These are phyloP conservation scores for Eptatretus burgeri DNA, from an alignment of 2,113 vertebrate species.

Conservation along the genomic window DNA sequence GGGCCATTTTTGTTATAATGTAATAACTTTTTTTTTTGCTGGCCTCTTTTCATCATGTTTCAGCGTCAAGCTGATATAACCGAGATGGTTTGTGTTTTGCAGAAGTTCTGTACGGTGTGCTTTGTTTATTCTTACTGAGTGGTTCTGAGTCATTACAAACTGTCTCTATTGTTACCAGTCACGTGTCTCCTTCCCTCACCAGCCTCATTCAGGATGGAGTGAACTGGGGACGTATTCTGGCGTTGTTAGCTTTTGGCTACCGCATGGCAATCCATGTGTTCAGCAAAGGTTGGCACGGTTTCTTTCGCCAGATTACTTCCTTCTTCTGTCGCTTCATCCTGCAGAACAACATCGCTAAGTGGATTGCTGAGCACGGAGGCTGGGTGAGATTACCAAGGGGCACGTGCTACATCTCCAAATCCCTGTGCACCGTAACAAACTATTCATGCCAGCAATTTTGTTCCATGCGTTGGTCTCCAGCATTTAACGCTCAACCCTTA, in stretches of 20 bases:
- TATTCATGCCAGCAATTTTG: no score
- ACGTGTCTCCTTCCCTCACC: constrained; percentile 7
- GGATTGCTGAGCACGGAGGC: constrained; percentile 32
- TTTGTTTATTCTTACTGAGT: not conserved
- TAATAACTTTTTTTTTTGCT: no score
- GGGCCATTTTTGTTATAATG: no score
- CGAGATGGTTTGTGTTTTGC: not conserved
- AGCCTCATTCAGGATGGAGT: constrained; percentile 32
- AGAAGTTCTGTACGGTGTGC: not conserved
- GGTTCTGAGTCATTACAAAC: not conserved
- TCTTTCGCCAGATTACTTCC: constrained; percentile 20
- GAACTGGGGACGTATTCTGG: constrained; percentile 36
- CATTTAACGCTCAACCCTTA: no score
- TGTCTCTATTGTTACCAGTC: not conserved
- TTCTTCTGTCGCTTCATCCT: constrained; percentile 17
- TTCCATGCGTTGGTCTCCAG: no score
- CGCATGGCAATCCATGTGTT: constrained; percentile 32
- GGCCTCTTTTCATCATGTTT: not conserved
- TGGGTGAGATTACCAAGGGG: constrained; percentile 21
- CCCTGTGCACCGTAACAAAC: no score
- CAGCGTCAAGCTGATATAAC: not conserved
- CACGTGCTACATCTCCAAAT: not conserved
- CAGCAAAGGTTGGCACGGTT: constrained; percentile 18
- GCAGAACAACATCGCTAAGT: constrained; percentile 18
- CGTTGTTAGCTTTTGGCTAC: constrained; percentile 30